Evolutionary conservation across 2,797 vertebrate species (phyloP), one percentile per base, ranked within the genome.

Genomic region (Percopsis omiscomaycus): DNA sequence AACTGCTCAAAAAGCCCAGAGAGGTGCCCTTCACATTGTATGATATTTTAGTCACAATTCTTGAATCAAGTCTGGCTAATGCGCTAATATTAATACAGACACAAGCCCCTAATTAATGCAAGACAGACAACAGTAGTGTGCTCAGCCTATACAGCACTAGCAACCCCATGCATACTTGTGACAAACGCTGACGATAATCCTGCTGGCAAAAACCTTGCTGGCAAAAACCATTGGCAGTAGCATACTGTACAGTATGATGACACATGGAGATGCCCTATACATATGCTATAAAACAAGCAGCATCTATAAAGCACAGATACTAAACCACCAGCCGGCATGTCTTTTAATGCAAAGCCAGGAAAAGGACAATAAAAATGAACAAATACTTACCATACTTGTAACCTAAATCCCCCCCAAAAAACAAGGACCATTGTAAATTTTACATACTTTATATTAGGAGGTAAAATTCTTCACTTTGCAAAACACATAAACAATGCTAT

Each of bases 311-410:
- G 89, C 89, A 91, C 85, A 89, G 86, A 89, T 84, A 91, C 78
- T 87, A 79, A 86, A 90, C 67, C 59, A 78, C 66, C 56, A 77
- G 71, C 59, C 49, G 91, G 88, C 9, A 9, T 37, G 37, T 42
- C 37, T 42, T 42, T 83, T 86, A 89, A 89, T 91, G 82, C 73
- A 81, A 82, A 80, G 89, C 89, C 82, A 89, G 88, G 87, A 85
- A 89, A 84, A 84, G 87, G 86, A 90, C 61, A 89, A 70, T 91
- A 89, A 86, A 85, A 56, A 84, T 75, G 82, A 91, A 71, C 55
- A 1, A 88, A 64, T 93, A 98, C 98, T 99, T 94, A 99, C 98
- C 97, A 99, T 98, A 91, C 94, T 98, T 87, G 96, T 99, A 85
- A 98, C 97, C 98, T 99, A 92, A 92, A 93, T 91, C 89, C 91